Conservation (phyloP, 2,888 invertebrate genomes). For the Ectobius pallidus region DNA sequence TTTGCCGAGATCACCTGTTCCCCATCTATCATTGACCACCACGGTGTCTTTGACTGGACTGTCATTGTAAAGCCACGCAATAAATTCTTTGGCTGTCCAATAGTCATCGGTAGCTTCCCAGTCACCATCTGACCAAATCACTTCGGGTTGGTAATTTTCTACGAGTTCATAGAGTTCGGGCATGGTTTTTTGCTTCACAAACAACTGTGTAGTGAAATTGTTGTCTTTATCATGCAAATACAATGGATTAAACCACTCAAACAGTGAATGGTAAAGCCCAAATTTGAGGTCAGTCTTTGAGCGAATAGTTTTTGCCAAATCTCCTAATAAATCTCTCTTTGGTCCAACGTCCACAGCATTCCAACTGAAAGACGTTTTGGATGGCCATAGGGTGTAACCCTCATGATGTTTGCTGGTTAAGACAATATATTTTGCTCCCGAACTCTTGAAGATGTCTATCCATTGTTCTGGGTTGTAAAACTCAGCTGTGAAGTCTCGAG, state of each 20-base stretch:
- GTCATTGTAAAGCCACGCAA: constrained; percentile 97
- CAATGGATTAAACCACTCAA: constrained; percentile 87
- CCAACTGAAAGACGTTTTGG: constrained; percentile 82
- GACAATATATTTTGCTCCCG: constrained; percentile 89
- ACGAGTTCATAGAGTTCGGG: constrained; percentile 84
- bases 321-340: constrained; percentile 75
- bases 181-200: constrained; percentile 72
- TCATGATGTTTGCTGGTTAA: constrained; percentile 90
- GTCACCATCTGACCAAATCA: constrained; percentile 94
- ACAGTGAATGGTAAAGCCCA: constrained; percentile 85
- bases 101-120: constrained; percentile 87
- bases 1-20: constrained; percentile 73
- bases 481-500: constrained; percentile 84
- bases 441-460: constrained; percentile 79
- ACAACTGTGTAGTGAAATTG: constrained; percentile 67
- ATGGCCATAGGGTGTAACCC: constrained; percentile 86
- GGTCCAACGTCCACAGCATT: constrained; percentile 81
- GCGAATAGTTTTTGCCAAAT: constrained; percentile 72
- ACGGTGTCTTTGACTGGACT: too few relatives aligned
- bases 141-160: constrained; percentile 62
- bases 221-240: constrained; percentile 73
- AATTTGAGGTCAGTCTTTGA: constrained; percentile 68
- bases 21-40: constrained; percentile 98
- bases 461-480: constrained; percentile 85
- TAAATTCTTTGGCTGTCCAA: constrained; percentile 83